Percentiles rank a stretch among this genome's conserved stretches.
These are phyloP conservation scores for Chelidonichthys spinosus DNA, from an alignment of 2,797 vertebrate genomes.

Conservation along the genomic window DNA sequence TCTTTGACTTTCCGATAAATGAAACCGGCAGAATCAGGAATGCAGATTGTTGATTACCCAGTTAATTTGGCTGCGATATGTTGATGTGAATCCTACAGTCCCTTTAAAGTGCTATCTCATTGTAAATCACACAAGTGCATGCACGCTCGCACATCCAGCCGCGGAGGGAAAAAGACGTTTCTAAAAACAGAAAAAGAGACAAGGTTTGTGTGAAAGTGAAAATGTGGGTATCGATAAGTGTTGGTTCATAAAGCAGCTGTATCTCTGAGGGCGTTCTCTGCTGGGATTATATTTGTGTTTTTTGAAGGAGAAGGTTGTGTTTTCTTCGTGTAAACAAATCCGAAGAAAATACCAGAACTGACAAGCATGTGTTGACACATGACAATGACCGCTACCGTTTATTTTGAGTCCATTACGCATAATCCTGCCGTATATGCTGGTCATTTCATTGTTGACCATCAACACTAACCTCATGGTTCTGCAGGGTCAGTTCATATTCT, in stretches of 20 bases:
- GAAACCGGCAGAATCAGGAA: neutral
- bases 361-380: neutral
- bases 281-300: slow-evolving; percentile 8
- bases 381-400: neutral
- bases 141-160: slow-evolving; percentile 53
- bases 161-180: slow-evolving; percentile 15
- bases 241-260: slow-evolving; percentile 14
- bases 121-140: slow-evolving; percentile 43
- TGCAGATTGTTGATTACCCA: neutral
- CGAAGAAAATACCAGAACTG: slow-evolving; percentile 11
- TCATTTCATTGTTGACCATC: neutral
- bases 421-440: neutral
- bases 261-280: slow-evolving; percentile 16
- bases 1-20: neutral
- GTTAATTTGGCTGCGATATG: slow-evolving; percentile 31
- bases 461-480: neutral
- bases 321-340: slow-evolving; percentile 13
- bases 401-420: neutral
- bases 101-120: slow-evolving; percentile 63
- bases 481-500: neutral
- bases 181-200: slow-evolving; percentile 40
- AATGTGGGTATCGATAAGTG: slow-evolving; percentile 29
- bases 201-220: slow-evolving; percentile 63
- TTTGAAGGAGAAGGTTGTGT: slow-evolving; percentile 17
- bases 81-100: slow-evolving; percentile 43